phyloP scores from a whole-genome alignment of 2,888 invertebrate species.

The Sinohyriopsis cumingii region DNA sequence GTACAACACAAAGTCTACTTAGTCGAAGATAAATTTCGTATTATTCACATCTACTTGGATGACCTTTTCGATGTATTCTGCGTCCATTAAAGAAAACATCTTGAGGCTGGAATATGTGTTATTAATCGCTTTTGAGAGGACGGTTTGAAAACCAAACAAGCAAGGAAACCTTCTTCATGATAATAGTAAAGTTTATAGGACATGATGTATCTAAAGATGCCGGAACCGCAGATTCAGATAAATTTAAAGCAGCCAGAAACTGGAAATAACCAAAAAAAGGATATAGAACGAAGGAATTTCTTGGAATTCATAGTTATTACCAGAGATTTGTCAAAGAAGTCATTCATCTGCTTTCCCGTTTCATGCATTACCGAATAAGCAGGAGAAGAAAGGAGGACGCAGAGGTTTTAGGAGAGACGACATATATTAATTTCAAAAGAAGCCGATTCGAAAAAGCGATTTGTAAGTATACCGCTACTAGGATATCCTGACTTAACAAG shows the following conservation, averaged over 20 bases:
- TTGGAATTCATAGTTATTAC: constrained; percentile 25
- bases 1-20: constrained; percentile 37
- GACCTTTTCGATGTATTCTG: constrained; percentile 36
- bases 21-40: constrained; percentile 32
- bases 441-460: too few species aligned
- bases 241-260: constrained; percentile 19
- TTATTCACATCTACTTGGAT: constrained; percentile 35
- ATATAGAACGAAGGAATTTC: constrained; percentile 10
- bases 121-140: constrained; percentile 13
- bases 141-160: constrained; percentile 26
- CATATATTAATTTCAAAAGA: too few species aligned
- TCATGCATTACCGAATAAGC: not conserved
- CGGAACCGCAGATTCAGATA: constrained; percentile 26
- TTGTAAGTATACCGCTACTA: too few species aligned
- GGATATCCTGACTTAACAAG: too few species aligned
- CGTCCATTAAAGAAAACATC: constrained; percentile 17
- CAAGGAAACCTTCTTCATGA: constrained; percentile 27
- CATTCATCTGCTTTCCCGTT: constrained; percentile 21
- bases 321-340: constrained; percentile 20
- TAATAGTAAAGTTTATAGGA: constrained; percentile 14
- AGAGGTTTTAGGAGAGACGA: too few species aligned
- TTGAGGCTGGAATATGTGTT: constrained; percentile 27
- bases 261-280: constrained; percentile 18
- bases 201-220: constrained; percentile 19
- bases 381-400: not conserved